Percentiles rank a stretch among this genome's conserved stretches.
phyloP scores from a whole-genome alignment of 2,888 invertebrate genomes.

The Nematopogon swammerdamellus region DNA sequence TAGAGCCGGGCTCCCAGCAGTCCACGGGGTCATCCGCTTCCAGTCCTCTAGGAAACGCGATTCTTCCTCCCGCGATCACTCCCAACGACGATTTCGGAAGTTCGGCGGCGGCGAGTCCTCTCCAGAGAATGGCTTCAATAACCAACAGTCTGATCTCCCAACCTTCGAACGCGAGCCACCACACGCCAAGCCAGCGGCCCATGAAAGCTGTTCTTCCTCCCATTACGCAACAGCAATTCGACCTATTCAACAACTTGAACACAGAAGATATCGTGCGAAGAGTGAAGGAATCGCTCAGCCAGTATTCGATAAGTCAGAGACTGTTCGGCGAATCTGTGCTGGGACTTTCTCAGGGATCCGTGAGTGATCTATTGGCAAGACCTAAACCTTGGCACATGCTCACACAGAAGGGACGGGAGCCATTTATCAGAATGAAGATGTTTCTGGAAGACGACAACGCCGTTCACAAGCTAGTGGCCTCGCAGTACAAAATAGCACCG shows the following conservation, averaged over 20 bases:
- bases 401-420: conserved; percentile 94
- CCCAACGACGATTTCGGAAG: conserved; percentile 77
- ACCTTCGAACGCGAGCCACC: conserved; percentile 82
- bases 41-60: conserved; percentile 81
- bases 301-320: conserved; percentile 96
- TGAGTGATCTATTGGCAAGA: conserved; percentile 93
- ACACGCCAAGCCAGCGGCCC: conserved; percentile 80
- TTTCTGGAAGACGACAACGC: conserved; percentile 95
- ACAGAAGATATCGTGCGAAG: conserved; percentile 98
- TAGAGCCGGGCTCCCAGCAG: conserved; percentile 70
- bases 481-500: conserved; percentile 97
- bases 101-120: conserved; percentile 84
- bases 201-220: conserved; percentile 96
- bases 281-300: conserved; percentile 91
- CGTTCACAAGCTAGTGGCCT: conserved; percentile 91
- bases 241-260: conserved; percentile 95
- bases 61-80: conserved; percentile 80
- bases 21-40: conserved; percentile 77
- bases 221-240: conserved; percentile 98
- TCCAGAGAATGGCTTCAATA: conserved; percentile 97
- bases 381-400: conserved; percentile 99
- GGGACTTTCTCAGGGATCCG: conserved; percentile 94
- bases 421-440: conserved; percentile 97
- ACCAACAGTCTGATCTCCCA: conserved; percentile 95
- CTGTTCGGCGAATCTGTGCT: conserved; percentile 98